Percentiles rank a stretch among this genome's conserved stretches.
Evolutionary conservation across 1,140 invertebrate genomes (phyloP).

Genomic region (Zaprionus davidi): DNA sequence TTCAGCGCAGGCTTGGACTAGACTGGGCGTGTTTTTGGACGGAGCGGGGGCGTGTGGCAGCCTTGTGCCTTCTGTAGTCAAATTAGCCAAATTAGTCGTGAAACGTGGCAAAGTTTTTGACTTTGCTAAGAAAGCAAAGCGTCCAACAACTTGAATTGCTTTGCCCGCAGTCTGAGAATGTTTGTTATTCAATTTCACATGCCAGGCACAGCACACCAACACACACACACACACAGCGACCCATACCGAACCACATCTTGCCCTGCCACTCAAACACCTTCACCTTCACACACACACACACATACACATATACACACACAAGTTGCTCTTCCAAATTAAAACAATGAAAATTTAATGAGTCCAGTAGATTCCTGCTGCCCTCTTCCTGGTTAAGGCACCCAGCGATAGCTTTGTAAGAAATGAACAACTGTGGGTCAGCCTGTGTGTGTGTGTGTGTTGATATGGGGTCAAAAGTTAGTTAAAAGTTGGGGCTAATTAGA

Average conservation of each 20-base stretch:
- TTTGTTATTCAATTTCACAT: slow-evolving; percentile 34
- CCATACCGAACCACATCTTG: slow-evolving; percentile 6
- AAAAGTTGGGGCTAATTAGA: slow-evolving; percentile 1
- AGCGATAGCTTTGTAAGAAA: slow-evolving; percentile 30
- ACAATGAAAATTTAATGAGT: slow-evolving; percentile 80
- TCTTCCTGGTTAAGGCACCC: slow-evolving; percentile 31
- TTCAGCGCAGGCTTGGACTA: slow-evolving; percentile 17
- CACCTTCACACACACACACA: slow-evolving; percentile 3
- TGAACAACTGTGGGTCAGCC: not conserved
- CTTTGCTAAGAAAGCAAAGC: slow-evolving; percentile 33
- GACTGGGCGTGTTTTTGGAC: not conserved
- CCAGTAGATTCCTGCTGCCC: slow-evolving; percentile 45
- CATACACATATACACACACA: no score
- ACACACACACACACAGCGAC: slow-evolving; percentile 2
- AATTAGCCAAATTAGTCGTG: slow-evolving; percentile 77
- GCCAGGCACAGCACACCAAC: slow-evolving; percentile 1
- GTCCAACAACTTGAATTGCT: slow-evolving; percentile 18
- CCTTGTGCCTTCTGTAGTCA: slow-evolving; percentile 34
- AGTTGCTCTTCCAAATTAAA: slow-evolving; percentile 64
- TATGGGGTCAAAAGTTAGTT: slow-evolving; percentile 14
- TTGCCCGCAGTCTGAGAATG: not conserved
- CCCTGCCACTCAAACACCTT: slow-evolving; percentile 1
- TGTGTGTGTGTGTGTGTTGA: no score
- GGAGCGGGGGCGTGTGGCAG: not conserved
- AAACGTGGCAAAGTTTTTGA: slow-evolving; percentile 53